Evolutionary conservation across 2,888 invertebrate species (phyloP).

Genomic region (Hylaea fasciaria): DNA sequence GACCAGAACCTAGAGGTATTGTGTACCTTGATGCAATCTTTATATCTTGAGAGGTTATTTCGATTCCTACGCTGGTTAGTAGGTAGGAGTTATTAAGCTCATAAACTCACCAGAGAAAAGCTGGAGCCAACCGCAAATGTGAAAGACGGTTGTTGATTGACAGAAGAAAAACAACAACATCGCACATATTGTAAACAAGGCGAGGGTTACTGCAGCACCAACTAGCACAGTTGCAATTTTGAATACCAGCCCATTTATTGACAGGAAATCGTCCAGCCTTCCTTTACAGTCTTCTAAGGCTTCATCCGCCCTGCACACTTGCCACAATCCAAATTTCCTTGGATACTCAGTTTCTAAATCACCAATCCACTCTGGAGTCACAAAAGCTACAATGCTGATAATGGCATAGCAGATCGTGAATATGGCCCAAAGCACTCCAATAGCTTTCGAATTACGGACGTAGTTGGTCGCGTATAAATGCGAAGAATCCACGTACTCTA

Average conservation of each 20-base stretch:
- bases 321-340: slow-evolving; percentile 97
- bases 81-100: not conserved
- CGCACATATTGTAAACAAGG: slow-evolving; percentile 93
- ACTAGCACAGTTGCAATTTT: slow-evolving; percentile 95
- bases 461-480: slow-evolving; percentile 96
- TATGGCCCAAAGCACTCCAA: slow-evolving; percentile 98
- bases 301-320: slow-evolving; percentile 92
- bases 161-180: slow-evolving; percentile 97
- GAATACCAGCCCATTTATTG: slow-evolving; percentile 93
- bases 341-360: slow-evolving; percentile 93
- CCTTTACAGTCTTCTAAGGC: slow-evolving; percentile 93
- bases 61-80: slow-evolving; percentile 5
- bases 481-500: slow-evolving; percentile 96
- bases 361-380: slow-evolving; percentile 97
- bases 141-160: slow-evolving; percentile 95
- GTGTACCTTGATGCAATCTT: not conserved
- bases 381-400: slow-evolving; percentile 96
- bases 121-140: slow-evolving; percentile 98
- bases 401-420: slow-evolving; percentile 99
- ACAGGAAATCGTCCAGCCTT: slow-evolving; percentile 91
- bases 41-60: not conserved
- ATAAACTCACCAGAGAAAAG: slow-evolving; percentile 93
- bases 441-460: slow-evolving; percentile 96
- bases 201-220: slow-evolving; percentile 93
- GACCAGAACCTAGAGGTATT: not conserved